Evolutionary conservation across 2,797 vertebrate species (phyloP).

Genomic region (Xiphorhynchus erythropygius): DNA sequence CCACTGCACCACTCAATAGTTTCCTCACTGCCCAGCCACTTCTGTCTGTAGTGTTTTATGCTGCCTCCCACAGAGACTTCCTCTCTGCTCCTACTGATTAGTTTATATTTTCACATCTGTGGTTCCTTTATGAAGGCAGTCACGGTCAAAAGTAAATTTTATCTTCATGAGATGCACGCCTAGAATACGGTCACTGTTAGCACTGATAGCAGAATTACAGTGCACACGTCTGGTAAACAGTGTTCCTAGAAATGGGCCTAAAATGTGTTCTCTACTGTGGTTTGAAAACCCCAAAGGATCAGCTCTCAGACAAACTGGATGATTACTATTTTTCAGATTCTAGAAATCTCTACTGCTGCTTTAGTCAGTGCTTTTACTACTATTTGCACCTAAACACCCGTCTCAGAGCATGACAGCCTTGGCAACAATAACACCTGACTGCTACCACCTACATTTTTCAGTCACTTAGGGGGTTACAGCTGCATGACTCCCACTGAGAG

Average conservation of each 20-base stretch:
- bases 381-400: constrained; percentile 16
- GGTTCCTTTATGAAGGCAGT: not conserved
- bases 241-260: not conserved
- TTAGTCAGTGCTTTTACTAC: constrained; percentile 32
- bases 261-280: not conserved
- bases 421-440: constrained; percentile 17
- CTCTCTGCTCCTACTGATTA: not conserved
- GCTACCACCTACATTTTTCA: constrained; percentile 17
- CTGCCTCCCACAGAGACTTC: not conserved
- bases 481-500: not conserved
- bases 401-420: not conserved
- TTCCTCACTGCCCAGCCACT: not conserved
- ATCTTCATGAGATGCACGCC: not conserved
- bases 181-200: not conserved
- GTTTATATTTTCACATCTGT: not conserved
- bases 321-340: not conserved
- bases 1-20: not conserved
- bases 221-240: not conserved
- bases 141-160: not conserved
- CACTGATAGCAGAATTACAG: not conserved
- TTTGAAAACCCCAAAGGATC: not conserved
- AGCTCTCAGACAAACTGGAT: not conserved
- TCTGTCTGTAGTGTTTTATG: not conserved
- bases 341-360: constrained; percentile 1
- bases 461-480: not conserved